Evolutionary conservation across 2,888 invertebrate species (phyloP), one percentile per base, ranked within the genome.

Genomic region (Heliothis peltigera): DNA sequence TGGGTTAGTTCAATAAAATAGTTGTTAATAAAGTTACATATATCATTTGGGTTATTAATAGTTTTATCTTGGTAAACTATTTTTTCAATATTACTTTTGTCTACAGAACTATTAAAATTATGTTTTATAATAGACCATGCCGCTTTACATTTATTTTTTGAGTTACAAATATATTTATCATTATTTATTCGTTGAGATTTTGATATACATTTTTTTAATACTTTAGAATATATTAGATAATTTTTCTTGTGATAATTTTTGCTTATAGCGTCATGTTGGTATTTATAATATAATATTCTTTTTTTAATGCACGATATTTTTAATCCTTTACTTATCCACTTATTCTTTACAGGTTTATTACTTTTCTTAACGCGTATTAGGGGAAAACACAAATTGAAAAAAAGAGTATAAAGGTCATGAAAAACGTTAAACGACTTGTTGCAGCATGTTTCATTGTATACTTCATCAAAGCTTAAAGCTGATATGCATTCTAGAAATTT

Each of bases 111-210:
- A 7, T 44, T 44, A 1, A 18, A 44, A 18, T 44, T 18, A 44
- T 44, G 6, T 44, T 44, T 44, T 18, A 19, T 44, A 8, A 44
- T 44, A 8, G 44, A 44, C 19, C 44, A 44, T 4, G 44, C 19
- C 3, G 44, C 44, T 44, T 44, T 44, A 44, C 44, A 19, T 44
- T 43, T 43, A 43, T 43, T 43, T 43, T 43, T 43, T 3, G 17
- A n/a, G 18, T 43, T 39, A 39, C 10, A 15, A 15, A 39, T 7
- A 7, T 7, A 39, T 7, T 2, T 39, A 15, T 39, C 10, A 7
- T 39, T 39, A 7, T 39, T 39, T 39, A 39, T 39, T 15, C 15
- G 39, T 15, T 39, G 39, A 3, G 39, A 39, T 5, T 39, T 39
- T 5, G 39, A 3, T 5, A 39, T 39, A 12, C 39, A 39, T 7